phyloP scores from a whole-genome alignment of 2,888 invertebrate species.

The Oscheius sp. region DNA sequence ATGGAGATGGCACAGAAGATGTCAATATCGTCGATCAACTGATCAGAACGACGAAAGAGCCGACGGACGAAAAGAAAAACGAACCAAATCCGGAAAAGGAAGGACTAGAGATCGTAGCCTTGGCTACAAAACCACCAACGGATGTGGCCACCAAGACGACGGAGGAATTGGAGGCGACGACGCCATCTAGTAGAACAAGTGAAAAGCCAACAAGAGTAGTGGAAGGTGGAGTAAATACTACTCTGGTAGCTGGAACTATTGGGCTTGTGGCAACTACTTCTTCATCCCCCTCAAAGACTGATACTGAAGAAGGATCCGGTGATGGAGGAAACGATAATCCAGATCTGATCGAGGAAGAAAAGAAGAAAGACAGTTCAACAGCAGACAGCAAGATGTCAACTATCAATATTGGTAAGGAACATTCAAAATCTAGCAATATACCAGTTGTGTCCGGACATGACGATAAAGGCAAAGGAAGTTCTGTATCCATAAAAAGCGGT shows the following conservation, averaged over 20 bases:
- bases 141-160: not conserved
- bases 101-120: constrained; percentile 38
- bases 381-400: constrained; percentile 2
- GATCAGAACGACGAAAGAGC: not conserved
- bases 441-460: not conserved
- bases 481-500: not conserved
- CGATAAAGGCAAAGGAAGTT: not conserved
- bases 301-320: constrained; percentile 3
- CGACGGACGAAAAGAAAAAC: not conserved
- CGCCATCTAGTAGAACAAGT: not conserved
- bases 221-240: not conserved
- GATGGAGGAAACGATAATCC: constrained; percentile 3
- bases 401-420: not conserved
- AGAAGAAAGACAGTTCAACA: too few species aligned
- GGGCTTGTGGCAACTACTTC: not conserved
- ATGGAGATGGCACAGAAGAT: constrained; percentile 13
- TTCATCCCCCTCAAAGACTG: not conserved
- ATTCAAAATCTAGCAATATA: not conserved
- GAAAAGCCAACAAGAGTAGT: not conserved
- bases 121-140: not conserved
- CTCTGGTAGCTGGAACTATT: not conserved
- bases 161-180: not conserved
- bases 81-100: constrained; percentile 12
- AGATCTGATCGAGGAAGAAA: not conserved
- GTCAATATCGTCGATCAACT: constrained; percentile 5